A percentile compares a stretch with the other conserved stretches of the same genome.
Conservation (phyloP, 2,888 invertebrate genomes). For the Alsophila aescularia region DNA sequence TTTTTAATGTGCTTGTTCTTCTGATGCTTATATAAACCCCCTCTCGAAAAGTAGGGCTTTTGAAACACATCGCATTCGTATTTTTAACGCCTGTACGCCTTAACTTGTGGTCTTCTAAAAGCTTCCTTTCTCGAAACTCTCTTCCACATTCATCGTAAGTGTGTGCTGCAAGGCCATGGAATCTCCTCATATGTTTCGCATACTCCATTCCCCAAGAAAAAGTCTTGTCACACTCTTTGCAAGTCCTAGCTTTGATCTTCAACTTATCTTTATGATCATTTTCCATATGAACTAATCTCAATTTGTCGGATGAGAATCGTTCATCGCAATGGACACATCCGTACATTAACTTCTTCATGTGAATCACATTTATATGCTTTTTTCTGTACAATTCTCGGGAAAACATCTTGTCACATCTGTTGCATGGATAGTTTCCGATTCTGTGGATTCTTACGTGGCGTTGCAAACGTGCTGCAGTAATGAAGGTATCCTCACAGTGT, state of each 20-base stretch:
- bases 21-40: neutral
- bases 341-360: conserved; percentile 42
- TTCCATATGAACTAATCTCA: conserved; percentile 52
- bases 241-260: conserved; percentile 42
- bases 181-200: conserved; percentile 58
- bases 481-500: conserved; percentile 63
- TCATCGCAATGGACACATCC: conserved; percentile 60
- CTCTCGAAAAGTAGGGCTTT: conserved; percentile 39
- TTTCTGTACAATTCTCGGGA: conserved; percentile 54
- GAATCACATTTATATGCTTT: conserved; percentile 56
- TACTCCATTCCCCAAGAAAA: conserved; percentile 74
- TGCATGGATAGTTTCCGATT: conserved; percentile 66
- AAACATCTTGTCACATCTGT: conserved; percentile 74
- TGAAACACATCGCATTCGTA: conserved; percentile 48
- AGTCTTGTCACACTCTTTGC: conserved; percentile 65
- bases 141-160: conserved; percentile 43
- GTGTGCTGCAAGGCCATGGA: neutral
- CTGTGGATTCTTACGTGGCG: conserved; percentile 72
- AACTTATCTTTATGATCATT: conserved; percentile 54
- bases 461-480: conserved; percentile 48
- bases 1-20: neutral
- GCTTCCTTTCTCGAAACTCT: conserved; percentile 40
- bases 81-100: conserved; percentile 41
- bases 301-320: conserved; percentile 44
- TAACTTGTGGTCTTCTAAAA: conserved; percentile 45